A percentile compares a stretch with the other conserved stretches of the same genome.
Evolutionary conservation across 1,140 invertebrate genomes (phyloP).

Genomic region (Neodiprion lecontei): DNA sequence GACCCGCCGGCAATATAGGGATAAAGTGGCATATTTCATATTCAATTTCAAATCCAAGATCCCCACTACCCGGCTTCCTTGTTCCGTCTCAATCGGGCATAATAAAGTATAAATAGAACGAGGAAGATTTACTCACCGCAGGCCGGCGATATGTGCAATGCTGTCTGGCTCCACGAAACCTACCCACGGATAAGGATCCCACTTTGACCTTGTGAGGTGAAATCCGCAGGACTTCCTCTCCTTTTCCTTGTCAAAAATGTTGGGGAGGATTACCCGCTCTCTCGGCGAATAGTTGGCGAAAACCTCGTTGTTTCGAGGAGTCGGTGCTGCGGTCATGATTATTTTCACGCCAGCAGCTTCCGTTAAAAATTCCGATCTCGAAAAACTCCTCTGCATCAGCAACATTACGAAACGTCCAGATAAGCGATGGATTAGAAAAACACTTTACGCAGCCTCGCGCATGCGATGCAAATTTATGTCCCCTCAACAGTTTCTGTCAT

Average conservation of each 20-base stretch:
- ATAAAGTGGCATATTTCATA: not conserved
- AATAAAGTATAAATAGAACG: conserved; percentile 14
- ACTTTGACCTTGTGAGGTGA: conserved; percentile 70
- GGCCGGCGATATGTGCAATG: conserved; percentile 47
- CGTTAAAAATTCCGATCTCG: conserved; percentile 21
- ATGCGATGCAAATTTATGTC: conserved; percentile 7
- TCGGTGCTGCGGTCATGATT: conserved; percentile 22
- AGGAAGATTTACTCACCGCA: conserved; percentile 40
- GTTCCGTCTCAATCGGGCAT: not conserved
- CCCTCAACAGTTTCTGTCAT: not conserved
- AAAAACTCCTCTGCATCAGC: conserved; percentile 19
- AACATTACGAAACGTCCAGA: not conserved
- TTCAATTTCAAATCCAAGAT: not conserved
- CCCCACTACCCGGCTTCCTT: not conserved
- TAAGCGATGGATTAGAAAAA: not conserved
- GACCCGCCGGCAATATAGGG: not conserved
- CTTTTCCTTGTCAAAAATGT: conserved; percentile 14
- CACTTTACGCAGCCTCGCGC: conserved; percentile 7
- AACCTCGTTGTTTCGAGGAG: conserved; percentile 13
- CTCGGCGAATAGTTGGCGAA: conserved; percentile 3
- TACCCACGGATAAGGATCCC: conserved; percentile 78
- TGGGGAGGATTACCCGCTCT: not conserved
- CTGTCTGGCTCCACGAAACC: conserved; percentile 49
- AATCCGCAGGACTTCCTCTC: conserved; percentile 64
- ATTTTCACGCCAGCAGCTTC: conserved; percentile 36